These are phyloP conservation scores for Microchirus variegatus DNA, from an alignment of 2,797 vertebrate genomes.

Conservation along the genomic window DNA sequence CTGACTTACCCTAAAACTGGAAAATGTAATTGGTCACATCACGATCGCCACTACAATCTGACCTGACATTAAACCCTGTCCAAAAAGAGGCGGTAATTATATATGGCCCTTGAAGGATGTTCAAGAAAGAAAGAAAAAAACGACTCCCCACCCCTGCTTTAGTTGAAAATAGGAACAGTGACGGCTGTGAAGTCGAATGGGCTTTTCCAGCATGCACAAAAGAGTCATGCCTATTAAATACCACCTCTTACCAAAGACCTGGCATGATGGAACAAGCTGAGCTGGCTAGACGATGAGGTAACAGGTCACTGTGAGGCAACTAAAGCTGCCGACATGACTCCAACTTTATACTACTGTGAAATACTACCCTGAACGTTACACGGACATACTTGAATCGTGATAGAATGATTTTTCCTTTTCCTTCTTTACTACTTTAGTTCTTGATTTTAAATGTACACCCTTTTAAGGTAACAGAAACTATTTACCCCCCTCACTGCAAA, in stretches of 20 bases:
- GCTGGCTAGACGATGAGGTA: constrained; percentile 64
- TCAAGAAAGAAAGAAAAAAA: not conserved
- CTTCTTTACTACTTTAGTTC: constrained; percentile 30
- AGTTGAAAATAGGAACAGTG: constrained; percentile 13
- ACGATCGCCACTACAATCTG: not conserved
- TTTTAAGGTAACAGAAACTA: not conserved
- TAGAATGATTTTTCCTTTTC: constrained; percentile 16
- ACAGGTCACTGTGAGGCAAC: constrained; percentile 53
- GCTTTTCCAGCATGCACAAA: constrained; percentile 22
- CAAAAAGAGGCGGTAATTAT: not conserved
- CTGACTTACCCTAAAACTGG: too few relatives aligned
- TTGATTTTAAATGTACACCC: constrained; percentile 38
- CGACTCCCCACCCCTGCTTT: not conserved
- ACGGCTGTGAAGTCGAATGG: constrained; percentile 6
- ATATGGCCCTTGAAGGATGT: not conserved
- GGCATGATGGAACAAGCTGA: constrained; percentile 45
- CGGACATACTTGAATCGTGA: constrained; percentile 36
- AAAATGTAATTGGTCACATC: not conserved
- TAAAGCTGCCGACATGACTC: constrained; percentile 40
- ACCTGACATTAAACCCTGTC: not conserved
- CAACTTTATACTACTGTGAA: constrained; percentile 46
- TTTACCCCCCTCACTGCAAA: not conserved
- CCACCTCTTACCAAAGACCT: constrained; percentile 28
- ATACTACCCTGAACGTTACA: constrained; percentile 49
- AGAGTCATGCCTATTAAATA: constrained; percentile 48